A percentile compares a stretch with the other conserved stretches of the same genome.
These are phyloP conservation scores for Platycercus adscitus DNA, from an alignment of 2,113 vertebrate genomes.

Conservation along the genomic window DNA sequence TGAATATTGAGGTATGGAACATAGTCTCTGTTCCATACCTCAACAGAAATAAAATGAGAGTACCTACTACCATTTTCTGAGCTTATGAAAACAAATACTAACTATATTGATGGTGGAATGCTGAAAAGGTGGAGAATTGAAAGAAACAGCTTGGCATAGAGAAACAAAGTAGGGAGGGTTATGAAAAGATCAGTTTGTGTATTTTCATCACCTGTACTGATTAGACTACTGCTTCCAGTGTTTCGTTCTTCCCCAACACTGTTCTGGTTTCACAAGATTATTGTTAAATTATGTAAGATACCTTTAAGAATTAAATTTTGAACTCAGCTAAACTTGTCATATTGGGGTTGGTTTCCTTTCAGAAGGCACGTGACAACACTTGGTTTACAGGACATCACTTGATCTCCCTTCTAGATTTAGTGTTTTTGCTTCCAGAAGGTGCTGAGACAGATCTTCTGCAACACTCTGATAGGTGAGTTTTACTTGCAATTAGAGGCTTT, in stretches of 20 bases:
- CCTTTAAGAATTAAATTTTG: neutral
- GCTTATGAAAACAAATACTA: neutral
- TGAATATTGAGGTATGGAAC: neutral
- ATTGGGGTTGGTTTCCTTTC: conserved; percentile 14
- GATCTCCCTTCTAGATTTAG: conserved; percentile 81
- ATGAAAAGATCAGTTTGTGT: neutral
- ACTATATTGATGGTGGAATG: neutral
- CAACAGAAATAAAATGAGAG: neutral
- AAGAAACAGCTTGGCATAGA: neutral
- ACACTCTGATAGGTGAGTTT: conserved; percentile 86
- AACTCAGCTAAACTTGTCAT: neutral
- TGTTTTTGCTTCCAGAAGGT: conserved; percentile 85
- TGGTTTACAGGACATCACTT: conserved; percentile 86
- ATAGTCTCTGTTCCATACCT: neutral
- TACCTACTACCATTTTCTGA: neutral
- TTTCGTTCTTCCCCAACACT: neutral
- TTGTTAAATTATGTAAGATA: neutral
- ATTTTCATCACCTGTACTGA: neutral
- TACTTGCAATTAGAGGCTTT: neutral
- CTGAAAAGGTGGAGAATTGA: neutral
- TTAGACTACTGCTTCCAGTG: neutral
- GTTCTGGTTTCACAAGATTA: neutral
- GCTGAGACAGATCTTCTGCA: conserved; percentile 90
- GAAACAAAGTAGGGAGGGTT: neutral
- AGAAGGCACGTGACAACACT: conserved; percentile 70